phyloP scores from a whole-genome alignment of 2,113 vertebrate species.

The Murina feae region DNA sequence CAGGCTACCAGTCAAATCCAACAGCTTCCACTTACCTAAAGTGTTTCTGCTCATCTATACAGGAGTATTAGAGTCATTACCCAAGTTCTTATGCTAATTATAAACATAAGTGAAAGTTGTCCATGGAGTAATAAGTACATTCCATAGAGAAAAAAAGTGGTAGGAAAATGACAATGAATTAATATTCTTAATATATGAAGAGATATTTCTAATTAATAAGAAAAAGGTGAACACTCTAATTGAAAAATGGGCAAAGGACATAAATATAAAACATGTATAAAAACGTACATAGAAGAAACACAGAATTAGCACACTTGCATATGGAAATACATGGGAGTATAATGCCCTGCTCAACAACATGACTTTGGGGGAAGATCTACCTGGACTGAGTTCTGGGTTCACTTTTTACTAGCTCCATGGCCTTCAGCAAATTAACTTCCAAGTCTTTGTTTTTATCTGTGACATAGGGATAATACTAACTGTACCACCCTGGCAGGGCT shows the following conservation, averaged over 20 bases:
- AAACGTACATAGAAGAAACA: not conserved
- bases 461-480: not conserved
- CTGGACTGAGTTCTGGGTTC: not conserved
- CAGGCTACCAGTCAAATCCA: no score
- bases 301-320: not conserved
- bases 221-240: not conserved
- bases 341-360: not conserved
- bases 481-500: not conserved
- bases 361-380: not conserved
- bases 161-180: not conserved
- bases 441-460: not conserved
- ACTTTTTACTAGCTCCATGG: not conserved
- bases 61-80: not conserved
- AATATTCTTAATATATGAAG: not conserved
- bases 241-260: not conserved
- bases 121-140: not conserved
- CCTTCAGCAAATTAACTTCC: not conserved
- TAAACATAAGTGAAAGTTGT: not conserved
- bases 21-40: rapidly evolving
- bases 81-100: not conserved
- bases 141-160: not conserved
- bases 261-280: not conserved
- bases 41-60: not conserved
- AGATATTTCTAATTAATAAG: not conserved
- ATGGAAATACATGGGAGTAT: not conserved